These are phyloP conservation scores for Pachymerium ferrugineum DNA, from an alignment of 2,888 invertebrate species.

Conservation along the genomic window DNA sequence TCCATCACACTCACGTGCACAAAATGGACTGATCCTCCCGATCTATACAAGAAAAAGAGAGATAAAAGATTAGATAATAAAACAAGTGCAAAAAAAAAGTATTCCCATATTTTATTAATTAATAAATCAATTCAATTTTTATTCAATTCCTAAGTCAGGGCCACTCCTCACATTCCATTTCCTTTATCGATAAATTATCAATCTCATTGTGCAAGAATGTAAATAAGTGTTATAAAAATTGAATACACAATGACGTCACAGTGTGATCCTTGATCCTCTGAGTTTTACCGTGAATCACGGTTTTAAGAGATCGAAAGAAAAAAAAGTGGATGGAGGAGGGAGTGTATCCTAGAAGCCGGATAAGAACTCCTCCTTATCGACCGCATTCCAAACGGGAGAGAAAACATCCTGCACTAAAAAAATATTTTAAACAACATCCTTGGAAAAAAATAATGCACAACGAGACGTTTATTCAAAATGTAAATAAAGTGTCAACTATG, in stretches of 20 bases:
- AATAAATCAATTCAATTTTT: neutral
- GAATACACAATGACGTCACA: neutral
- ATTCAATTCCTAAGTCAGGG: neutral
- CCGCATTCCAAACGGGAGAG: neutral
- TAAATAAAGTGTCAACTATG: constrained; percentile 20
- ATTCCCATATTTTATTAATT: neutral
- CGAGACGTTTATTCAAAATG: neutral
- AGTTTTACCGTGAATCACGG: neutral
- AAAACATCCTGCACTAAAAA: neutral
- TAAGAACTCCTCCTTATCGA: neutral
- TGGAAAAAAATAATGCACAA: no score
- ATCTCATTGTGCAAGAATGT: neutral
- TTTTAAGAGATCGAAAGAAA: no score
- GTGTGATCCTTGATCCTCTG: neutral
- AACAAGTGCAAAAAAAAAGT: neutral
- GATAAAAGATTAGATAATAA: neutral
- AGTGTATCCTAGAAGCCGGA: neutral
- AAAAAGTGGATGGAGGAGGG: neutral
- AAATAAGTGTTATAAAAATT: neutral
- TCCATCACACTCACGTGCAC: constrained; percentile 63
- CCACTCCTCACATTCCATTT: neutral
- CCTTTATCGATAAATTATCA: neutral
- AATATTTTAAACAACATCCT: neutral
- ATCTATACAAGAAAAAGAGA: constrained; percentile 57
- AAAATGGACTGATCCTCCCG: constrained; percentile 99